Percentiles rank a stretch among this genome's conserved stretches.
Conservation (phyloP, 2,888 invertebrate species). For the Lithodes maja region DNA sequence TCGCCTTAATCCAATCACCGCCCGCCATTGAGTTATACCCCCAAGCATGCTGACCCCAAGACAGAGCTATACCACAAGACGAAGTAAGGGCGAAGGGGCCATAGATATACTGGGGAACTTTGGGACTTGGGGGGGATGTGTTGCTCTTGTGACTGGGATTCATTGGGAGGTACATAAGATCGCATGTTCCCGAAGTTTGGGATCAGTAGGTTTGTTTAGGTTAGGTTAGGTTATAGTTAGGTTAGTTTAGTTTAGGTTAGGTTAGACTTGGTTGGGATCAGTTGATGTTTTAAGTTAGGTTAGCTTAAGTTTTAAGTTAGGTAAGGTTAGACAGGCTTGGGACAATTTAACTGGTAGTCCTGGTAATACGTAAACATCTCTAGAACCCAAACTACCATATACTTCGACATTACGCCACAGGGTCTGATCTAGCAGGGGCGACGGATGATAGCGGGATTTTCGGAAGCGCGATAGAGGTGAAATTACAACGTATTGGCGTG, state of each 20-base stretch:
- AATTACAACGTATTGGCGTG: slow-evolving; percentile 6
- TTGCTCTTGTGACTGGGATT: too few species aligned
- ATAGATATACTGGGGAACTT: not conserved
- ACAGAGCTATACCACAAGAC: slow-evolving; percentile 3
- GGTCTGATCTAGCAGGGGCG: slow-evolving; percentile 10
- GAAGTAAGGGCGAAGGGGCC: not conserved
- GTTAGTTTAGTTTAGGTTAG: not conserved
- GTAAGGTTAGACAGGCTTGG: too few species aligned
- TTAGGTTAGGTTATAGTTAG: not conserved
- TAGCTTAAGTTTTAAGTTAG: too few species aligned
- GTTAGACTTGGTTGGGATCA: too few species aligned
- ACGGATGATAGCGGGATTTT: slow-evolving; percentile 39
- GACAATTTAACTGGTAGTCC: too few species aligned
- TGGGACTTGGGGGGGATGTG: not conserved
- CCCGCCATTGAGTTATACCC: slow-evolving; percentile 52
- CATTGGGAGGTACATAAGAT: too few species aligned
- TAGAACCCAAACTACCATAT: too few species aligned
- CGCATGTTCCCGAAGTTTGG: not conserved
- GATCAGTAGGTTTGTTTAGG: not conserved
- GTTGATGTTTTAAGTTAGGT: too few species aligned
- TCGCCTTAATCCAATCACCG: slow-evolving; percentile 57
- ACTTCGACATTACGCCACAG: too few species aligned
- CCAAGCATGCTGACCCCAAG: slow-evolving; percentile 48
- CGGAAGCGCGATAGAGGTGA: slow-evolving; percentile 28
- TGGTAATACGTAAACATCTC: too few species aligned